Base-by-base conservation (phyloP, 1,140 invertebrate genomes). In the Acromyrmex echinatior region DNA sequence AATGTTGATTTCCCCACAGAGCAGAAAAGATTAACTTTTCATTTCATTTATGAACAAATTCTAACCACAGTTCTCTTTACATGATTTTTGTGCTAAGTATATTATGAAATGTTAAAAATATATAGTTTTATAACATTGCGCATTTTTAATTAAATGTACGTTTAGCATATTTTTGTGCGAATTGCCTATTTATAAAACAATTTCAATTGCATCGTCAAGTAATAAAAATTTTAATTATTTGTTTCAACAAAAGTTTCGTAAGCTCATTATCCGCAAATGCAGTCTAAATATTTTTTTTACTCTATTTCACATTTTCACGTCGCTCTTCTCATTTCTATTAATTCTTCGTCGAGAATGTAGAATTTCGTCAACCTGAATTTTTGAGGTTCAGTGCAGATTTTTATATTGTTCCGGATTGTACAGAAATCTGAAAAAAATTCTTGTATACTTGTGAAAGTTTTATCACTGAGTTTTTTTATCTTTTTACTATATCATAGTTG, bases 81-180 rank as follows among this genome's bases (percentile, higher is more conserved):
- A 12, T 81, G 35, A 58, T 80, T 56, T 81, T 82, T 49, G 39
- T 12, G 31, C 14, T 12, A 28, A 58, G 31, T 49, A 45, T 45
- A 39, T 10, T 6, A 21, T 45, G 5, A 58, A 81, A 81, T 45
- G 49, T 45, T 18, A 49, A 58, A 82, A 28, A 60, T 73, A 7
- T 10, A 18, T 14, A 21, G 25, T 49, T 60, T 58, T 14, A 16
- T 28, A 18, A 73, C 9, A 10, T 31, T 45, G 31, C 14, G 16
- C 5, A 82, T 60, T 60, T 73, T 82, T 62, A 62, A 74, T 74
- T 74, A 60, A 60, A 60, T 31, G 16, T 49, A 74, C 9, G 25
- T 82, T 74, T 74, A 49, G 2, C 18, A 39, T 7, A 39, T 7
- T 39, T 39, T 39, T 16, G 21, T 45, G 14, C 28, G 14, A 60